Conservation (phyloP, 2,797 vertebrate species). For the Channa striata region DNA sequence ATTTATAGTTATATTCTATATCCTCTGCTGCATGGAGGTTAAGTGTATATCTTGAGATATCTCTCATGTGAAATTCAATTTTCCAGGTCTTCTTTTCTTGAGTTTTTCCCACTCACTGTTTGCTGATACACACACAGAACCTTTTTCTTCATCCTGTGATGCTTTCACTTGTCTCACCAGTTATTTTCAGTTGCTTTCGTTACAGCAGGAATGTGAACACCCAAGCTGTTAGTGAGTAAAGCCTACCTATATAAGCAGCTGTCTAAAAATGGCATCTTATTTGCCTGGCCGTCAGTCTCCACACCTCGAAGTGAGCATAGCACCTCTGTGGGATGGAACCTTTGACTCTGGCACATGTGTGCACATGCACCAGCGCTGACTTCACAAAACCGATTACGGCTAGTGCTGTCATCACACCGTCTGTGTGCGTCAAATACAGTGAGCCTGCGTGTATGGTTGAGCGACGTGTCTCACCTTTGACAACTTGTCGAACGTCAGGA, state of each 20-base stretch:
- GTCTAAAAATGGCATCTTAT: constrained; percentile 65
- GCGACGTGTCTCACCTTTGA: constrained; percentile 8
- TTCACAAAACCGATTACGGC: constrained; percentile 25
- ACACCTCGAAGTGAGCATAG: constrained; percentile 37
- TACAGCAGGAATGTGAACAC: constrained; percentile 58
- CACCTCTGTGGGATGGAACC: constrained; percentile 34
- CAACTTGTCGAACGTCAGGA: constrained; percentile 10
- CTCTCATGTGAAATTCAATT: constrained; percentile 27
- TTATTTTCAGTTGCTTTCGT: constrained; percentile 49
- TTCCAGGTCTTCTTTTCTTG: not conserved
- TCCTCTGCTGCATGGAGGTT: constrained; percentile 20
- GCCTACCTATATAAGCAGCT: constrained; percentile 46
- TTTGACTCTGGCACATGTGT: constrained; percentile 16
- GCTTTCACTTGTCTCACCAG: constrained; percentile 47
- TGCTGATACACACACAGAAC: constrained; percentile 1
- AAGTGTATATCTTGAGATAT: constrained; percentile 21
- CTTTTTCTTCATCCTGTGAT: constrained; percentile 24
- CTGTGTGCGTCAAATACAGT: constrained; percentile 3
- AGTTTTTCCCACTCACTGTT: not conserved
- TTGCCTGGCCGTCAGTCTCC: constrained; percentile 32
- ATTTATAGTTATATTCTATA: constrained; percentile 70
- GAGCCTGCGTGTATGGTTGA: constrained; percentile 34
- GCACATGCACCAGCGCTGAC: not conserved
- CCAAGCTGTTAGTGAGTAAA: constrained; percentile 10
- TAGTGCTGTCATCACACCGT: not conserved